Evolutionary conservation across 2,888 invertebrate species (phyloP).

Genomic region (Ennomos erosarius): DNA sequence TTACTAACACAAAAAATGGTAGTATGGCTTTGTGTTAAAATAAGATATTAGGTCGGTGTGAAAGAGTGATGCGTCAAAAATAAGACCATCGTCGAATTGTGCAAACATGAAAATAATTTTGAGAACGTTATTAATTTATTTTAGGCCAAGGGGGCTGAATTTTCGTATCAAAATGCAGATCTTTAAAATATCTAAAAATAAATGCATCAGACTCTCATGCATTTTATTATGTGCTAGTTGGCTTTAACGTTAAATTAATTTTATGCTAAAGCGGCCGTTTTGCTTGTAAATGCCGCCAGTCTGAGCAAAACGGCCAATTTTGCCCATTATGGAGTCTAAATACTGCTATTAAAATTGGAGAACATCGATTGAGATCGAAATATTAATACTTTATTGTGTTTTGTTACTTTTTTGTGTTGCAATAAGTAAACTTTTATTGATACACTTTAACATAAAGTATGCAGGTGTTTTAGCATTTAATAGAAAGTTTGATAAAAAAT

Average conservation of each 20-base stretch:
- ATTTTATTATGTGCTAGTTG: conserved; percentile 49
- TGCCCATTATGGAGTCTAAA: conserved; percentile 28
- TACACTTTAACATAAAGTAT: no score
- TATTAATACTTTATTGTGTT: conserved; percentile 24
- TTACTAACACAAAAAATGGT: no score
- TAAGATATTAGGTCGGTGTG: no score
- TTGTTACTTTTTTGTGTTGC: no score
- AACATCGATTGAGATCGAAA: conserved; percentile 21
- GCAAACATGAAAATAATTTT: no score
- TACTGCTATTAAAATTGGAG: conserved; percentile 29
- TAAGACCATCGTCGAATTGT: no score
- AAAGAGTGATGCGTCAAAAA: no score
- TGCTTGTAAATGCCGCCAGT: conserved; percentile 48
- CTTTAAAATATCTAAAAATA: conserved; percentile 9
- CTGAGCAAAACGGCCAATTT: conserved; percentile 36
- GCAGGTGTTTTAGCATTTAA: no score
- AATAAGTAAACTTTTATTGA: no score
- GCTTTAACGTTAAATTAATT: conserved; percentile 47
- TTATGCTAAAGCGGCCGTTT: conserved; percentile 49
- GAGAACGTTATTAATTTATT: no score
- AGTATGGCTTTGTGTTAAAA: no score
- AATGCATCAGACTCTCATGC: conserved; percentile 3
- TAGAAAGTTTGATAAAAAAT: no score
- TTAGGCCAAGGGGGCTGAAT: neutral
- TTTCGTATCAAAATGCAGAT: neutral